Evolutionary conservation across 2,113 vertebrate species (phyloP).

Genomic region (Nerophis ophidion): DNA sequence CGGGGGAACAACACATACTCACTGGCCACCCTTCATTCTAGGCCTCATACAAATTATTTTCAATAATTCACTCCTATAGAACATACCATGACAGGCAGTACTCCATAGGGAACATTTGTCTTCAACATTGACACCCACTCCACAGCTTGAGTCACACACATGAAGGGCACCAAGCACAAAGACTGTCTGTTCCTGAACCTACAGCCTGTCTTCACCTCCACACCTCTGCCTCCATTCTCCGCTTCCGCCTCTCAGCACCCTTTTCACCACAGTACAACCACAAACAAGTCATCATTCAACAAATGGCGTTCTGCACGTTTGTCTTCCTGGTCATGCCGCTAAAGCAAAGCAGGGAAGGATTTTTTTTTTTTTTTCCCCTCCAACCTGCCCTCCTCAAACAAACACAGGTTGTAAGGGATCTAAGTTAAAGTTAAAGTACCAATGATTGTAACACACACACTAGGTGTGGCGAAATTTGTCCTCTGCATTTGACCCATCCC

Average conservation of each 20-base stretch:
- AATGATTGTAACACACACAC: too few species aligned
- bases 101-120: neutral
- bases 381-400: too few species aligned
- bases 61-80: slow-evolving; percentile 42
- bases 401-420: too few species aligned
- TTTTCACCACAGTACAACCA: slow-evolving; percentile 19
- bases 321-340: slow-evolving; percentile 15
- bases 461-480: too few species aligned
- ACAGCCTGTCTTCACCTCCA: slow-evolving; percentile 63
- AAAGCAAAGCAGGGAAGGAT: too few species aligned
- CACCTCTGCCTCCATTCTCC: slow-evolving; percentile 61
- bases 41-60: slow-evolving; percentile 48
- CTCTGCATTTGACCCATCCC: too few species aligned
- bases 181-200: slow-evolving; percentile 56
- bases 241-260: slow-evolving; percentile 51
- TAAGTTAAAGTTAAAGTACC: too few species aligned
- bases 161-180: slow-evolving; percentile 47
- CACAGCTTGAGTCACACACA: slow-evolving; percentile 34
- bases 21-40: slow-evolving; percentile 41
- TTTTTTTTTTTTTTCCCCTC: too few species aligned
- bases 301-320: slow-evolving; percentile 38
- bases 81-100: neutral
- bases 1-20: slow-evolving; percentile 15
- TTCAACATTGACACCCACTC: slow-evolving; percentile 10
- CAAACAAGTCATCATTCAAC: slow-evolving; percentile 61